These are phyloP conservation scores for Zoanthus solanderi DNA, from an alignment of 92 coral and sea anemone species.

Conservation along the genomic window DNA sequence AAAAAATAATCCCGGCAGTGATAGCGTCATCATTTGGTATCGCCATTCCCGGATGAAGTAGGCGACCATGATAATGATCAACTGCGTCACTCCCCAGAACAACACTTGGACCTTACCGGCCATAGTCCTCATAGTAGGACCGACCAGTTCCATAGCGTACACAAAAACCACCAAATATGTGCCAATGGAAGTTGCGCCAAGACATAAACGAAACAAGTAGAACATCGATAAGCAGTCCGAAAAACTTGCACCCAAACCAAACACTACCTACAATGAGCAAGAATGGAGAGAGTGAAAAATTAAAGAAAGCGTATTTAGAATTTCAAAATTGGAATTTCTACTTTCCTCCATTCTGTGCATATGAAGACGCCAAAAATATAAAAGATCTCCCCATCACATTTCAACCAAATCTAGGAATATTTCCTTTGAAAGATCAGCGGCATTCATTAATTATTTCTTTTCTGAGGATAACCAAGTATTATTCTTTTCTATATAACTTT, in stretches of 20 bases:
- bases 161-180: conserved; percentile 47
- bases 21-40: conserved; percentile 33
- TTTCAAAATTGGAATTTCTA: background rate
- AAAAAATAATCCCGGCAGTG: conserved; percentile 30
- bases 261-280: conserved; percentile 12
- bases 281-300: background rate
- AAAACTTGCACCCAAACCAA: conserved; percentile 44
- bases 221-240: conserved; percentile 46
- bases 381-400: too few species aligned
- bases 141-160: conserved; percentile 44
- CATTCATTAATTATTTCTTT: too few species aligned
- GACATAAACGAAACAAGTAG: conserved; percentile 44
- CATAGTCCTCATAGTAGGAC: conserved; percentile 47
- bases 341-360: too few species aligned
- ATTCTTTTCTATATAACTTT: too few species aligned
- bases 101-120: conserved; percentile 45
- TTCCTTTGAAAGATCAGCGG: too few species aligned
- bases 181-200: conserved; percentile 47
- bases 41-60: conserved; percentile 47
- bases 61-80: conserved; percentile 36
- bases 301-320: background rate
- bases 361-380: too few species aligned
- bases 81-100: conserved; percentile 40
- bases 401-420: too few species aligned
- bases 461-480: too few species aligned